Percentiles rank a stretch among this genome's conserved stretches.
Evolutionary conservation across 2,113 vertebrate species (phyloP).

Genomic region (Eudorcas thomsonii): DNA sequence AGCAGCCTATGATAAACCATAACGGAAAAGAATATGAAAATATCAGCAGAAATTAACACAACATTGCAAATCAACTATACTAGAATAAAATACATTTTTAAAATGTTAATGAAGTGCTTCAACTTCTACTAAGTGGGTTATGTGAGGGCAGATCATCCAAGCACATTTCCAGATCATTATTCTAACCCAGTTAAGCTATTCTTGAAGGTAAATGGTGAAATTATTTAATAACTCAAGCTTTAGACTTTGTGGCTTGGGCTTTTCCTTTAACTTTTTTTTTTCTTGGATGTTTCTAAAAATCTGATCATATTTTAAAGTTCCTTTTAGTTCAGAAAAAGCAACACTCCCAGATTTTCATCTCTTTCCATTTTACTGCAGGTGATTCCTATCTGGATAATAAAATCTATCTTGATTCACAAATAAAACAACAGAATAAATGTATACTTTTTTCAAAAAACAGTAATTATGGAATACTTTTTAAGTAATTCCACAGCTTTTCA

Average conservation of each 20-base stretch:
- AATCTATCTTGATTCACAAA: background rate
- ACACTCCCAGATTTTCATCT: background rate
- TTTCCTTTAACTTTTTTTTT: background rate
- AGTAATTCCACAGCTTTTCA: background rate
- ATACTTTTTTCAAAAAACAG: background rate
- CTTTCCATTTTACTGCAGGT: background rate
- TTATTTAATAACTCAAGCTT: conserved; percentile 17
- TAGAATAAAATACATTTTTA: background rate
- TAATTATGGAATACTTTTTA: background rate
- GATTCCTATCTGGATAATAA: background rate
- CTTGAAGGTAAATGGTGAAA: background rate
- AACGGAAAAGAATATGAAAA: background rate
- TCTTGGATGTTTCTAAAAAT: background rate
- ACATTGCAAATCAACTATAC: background rate
- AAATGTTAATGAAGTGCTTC: background rate
- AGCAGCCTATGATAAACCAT: background rate
- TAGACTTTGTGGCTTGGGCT: background rate
- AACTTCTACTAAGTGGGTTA: background rate
- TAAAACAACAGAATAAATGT: background rate
- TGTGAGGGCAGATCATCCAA: background rate
- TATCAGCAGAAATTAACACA: background rate
- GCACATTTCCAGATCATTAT: conserved; percentile 4
- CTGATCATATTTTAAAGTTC: background rate
- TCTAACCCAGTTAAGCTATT: background rate
- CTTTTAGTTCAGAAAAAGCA: background rate